Percentiles rank a stretch among this genome's conserved stretches.
phyloP scores from a whole-genome alignment of 2,113 vertebrate species.

The Lipophrys pholis region DNA sequence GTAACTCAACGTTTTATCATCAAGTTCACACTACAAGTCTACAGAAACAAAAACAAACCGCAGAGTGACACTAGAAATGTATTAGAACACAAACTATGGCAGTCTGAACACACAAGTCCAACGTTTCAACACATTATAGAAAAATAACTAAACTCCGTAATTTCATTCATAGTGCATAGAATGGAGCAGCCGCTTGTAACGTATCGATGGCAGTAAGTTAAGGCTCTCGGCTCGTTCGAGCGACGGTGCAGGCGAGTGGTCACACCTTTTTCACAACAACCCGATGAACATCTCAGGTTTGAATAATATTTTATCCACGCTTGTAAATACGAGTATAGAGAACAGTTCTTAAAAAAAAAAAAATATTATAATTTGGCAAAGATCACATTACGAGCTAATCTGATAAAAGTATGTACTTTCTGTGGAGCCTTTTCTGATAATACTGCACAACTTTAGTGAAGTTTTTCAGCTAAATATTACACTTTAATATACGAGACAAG shows the following conservation, averaged over 20 bases:
- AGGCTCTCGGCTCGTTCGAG: conserved; percentile 58
- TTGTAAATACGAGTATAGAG: too few species aligned
- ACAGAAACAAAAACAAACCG: background rate
- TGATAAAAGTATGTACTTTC: too few species aligned
- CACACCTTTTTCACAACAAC: too few species aligned
- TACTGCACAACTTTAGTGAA: too few species aligned
- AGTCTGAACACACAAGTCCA: background rate
- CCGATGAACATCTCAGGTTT: too few species aligned
- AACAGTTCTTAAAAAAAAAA: too few species aligned
- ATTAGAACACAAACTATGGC: background rate
- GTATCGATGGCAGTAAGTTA: conserved; percentile 49
- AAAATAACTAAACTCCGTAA: background rate
- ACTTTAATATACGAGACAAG: too few species aligned
- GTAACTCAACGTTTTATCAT: background rate
- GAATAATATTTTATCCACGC: too few species aligned
- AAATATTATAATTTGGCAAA: too few species aligned
- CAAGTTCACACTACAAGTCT: background rate
- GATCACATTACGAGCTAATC: too few species aligned
- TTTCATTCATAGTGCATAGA: conserved; percentile 54
- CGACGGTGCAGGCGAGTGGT: background rate
- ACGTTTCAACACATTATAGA: background rate
- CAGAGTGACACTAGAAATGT: background rate
- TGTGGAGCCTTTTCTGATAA: too few species aligned
- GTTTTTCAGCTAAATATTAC: too few species aligned
- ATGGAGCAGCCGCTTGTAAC: background rate